phyloP scores from a whole-genome alignment of 2,113 vertebrate genomes.

The Lepidothrix coronata region DNA sequence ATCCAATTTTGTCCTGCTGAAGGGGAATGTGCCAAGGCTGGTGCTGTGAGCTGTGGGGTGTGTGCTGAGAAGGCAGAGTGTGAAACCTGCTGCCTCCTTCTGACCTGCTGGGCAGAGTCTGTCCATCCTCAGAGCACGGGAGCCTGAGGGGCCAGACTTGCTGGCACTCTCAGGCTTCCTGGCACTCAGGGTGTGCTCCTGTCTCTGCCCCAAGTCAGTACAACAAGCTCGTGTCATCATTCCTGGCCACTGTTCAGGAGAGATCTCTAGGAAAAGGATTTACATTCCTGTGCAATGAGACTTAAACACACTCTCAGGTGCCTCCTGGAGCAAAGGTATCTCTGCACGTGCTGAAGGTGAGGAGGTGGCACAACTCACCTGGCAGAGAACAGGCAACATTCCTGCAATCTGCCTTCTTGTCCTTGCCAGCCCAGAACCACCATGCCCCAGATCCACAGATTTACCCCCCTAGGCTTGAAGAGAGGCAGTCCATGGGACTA shows the following conservation, averaged over 20 bases:
- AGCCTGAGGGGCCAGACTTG: neutral
- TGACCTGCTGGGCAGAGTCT: constrained; percentile 50
- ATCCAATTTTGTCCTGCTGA: neutral
- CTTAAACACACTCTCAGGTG: neutral
- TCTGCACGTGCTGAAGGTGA: neutral
- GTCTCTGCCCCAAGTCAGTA: neutral
- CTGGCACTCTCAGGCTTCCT: neutral
- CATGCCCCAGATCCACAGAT: neutral
- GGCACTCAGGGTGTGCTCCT: neutral
- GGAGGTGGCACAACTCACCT: neutral
- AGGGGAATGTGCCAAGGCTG: neutral
- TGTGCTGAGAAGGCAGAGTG: neutral
- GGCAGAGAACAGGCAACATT: neutral
- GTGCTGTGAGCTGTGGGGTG: neutral
- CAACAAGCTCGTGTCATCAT: neutral
- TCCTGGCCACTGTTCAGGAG: neutral
- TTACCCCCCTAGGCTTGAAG: neutral
- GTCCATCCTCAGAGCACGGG: neutral
- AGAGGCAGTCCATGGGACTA: neutral
- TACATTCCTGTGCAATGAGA: neutral
- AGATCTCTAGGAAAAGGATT: constrained; percentile 24
- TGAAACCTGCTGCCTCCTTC: constrained; percentile 4
- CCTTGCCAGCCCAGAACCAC: neutral
- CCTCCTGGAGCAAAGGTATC: neutral
- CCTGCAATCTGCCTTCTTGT: neutral